A percentile compares a stretch with the other conserved stretches of the same genome.
phyloP scores from a whole-genome alignment of 1,140 invertebrate species.

The Caenorhabditis brenneri region DNA sequence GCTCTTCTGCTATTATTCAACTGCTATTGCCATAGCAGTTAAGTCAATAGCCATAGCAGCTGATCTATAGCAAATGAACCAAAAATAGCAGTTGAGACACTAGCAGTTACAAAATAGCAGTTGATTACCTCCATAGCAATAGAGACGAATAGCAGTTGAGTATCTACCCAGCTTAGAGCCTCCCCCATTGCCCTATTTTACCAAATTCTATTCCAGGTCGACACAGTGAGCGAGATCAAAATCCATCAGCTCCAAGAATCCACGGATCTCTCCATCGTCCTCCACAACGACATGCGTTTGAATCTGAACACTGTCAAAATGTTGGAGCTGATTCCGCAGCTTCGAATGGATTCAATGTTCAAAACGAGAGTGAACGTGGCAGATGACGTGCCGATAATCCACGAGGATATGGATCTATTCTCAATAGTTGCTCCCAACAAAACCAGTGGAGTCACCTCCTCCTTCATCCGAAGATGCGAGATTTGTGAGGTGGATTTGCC shows the following conservation, averaged over 20 bases:
- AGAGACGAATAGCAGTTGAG: too few relatives aligned
- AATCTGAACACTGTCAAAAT: slow-evolving; percentile 24
- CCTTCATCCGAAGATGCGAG: slow-evolving; percentile 42
- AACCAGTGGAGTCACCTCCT: not conserved
- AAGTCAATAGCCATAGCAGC: too few relatives aligned
- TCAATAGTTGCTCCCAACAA: slow-evolving; percentile 5
- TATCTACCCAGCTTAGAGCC: too few relatives aligned
- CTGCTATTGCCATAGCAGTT: too few relatives aligned
- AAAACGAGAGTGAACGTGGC: not conserved
- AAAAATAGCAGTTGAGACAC: too few relatives aligned
- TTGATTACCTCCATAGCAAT: too few relatives aligned
- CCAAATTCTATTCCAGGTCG: not conserved
- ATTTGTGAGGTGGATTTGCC: slow-evolving; percentile 48
- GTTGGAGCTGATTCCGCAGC: not conserved
- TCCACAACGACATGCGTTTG: slow-evolving; percentile 4
- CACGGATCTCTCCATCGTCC: slow-evolving; percentile 3
- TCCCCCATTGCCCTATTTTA: too few relatives aligned
- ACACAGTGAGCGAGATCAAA: not conserved
- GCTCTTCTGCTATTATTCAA: too few relatives aligned
- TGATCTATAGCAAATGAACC: too few relatives aligned
- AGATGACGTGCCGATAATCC: not conserved
- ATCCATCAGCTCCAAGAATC: slow-evolving; percentile 16
- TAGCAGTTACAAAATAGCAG: too few relatives aligned
- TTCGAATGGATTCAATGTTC: not conserved
- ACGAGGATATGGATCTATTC: not conserved